Conservation (phyloP, 2,113 vertebrate species). For the Stictonetta naevosa region DNA sequence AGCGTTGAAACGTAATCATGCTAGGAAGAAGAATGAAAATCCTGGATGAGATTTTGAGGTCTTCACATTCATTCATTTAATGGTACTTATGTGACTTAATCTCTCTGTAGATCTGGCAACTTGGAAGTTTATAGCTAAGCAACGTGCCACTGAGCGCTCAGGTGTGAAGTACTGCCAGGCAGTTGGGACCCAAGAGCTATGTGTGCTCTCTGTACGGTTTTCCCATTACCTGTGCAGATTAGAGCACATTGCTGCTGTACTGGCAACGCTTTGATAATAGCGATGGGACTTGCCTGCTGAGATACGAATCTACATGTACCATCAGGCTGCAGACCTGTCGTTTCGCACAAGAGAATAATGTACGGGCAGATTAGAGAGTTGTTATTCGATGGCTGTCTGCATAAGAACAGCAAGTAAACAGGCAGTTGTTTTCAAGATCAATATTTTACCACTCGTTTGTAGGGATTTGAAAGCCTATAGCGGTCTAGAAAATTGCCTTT, state of each 20-base stretch:
- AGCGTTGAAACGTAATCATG: not conserved
- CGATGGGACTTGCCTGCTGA: not conserved
- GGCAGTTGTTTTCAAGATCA: not conserved
- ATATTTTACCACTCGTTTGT: not conserved
- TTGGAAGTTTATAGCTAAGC: not conserved
- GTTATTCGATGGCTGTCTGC: not conserved
- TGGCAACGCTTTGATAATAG: not conserved
- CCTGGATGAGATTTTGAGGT: not conserved
- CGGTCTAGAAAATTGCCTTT: not conserved
- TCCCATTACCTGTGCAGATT: not conserved
- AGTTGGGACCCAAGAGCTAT: not conserved
- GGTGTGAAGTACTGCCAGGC: not conserved
- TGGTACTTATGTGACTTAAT: not conserved
- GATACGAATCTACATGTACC: not conserved
- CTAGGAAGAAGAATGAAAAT: not conserved
- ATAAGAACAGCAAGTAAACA: slow-evolving; percentile 5
- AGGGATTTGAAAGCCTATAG: not conserved
- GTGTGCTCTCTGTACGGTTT: not conserved
- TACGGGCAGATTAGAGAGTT: not conserved
- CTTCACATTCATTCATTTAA: not conserved
- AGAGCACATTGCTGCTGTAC: not conserved
- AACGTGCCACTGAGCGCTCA: fast-evolving
- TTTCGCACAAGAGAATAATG: not conserved
- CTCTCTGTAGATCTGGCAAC: not conserved
- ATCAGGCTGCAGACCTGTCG: not conserved